Evolutionary conservation across 2,888 invertebrate genomes (phyloP), one percentile per base, ranked within the genome.

Genomic region (Eubasilissa splendida): DNA sequence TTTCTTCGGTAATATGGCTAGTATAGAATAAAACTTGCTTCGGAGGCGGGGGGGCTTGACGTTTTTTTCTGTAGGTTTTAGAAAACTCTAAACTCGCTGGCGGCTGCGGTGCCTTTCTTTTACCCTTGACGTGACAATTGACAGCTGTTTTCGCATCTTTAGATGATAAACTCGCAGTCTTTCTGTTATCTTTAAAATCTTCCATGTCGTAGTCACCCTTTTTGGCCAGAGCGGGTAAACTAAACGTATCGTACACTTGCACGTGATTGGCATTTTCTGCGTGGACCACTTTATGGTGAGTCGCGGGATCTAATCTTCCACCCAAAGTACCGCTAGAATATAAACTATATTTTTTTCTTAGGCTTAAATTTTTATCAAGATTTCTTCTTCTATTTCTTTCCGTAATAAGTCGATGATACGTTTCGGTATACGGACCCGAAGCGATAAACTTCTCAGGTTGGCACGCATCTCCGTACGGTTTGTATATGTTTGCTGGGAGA

Each of bases 101-200:
- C 5, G 95, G 95, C 84, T 91, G 91, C 0, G 95, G 95, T 0
- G 95, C 95, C 85, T 92, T 92, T 74, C 95, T 88, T 87, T 95
- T 95, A 42, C 95, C 95, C 84, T 94, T 94, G 0, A 95, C 95
- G 88, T 95, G 94, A 42, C 90, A 87, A 84, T 90, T 90, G 3
- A 89, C 88, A 4, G 92, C 92, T 10, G 92, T 90, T 84, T 91
- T 91, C 70, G 91, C 91, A 82, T 91, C 91, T 84, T 91, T 91
- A 42, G 92, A 90, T 14, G 90, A 90, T 87, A 93, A 93, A 85
- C 93, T 94, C n/a, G 91, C 90, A 33, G 93, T 92, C 85, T 93
- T 88, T 65, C 93, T 88, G 83, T 90, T 89, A 56, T 90, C 89
- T 74, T 90, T 87, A 52, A 87, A 86, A 7, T 42, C 42, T 84